Conservation (phyloP, 2,113 vertebrate species). For the Arizona elegans region DNA sequence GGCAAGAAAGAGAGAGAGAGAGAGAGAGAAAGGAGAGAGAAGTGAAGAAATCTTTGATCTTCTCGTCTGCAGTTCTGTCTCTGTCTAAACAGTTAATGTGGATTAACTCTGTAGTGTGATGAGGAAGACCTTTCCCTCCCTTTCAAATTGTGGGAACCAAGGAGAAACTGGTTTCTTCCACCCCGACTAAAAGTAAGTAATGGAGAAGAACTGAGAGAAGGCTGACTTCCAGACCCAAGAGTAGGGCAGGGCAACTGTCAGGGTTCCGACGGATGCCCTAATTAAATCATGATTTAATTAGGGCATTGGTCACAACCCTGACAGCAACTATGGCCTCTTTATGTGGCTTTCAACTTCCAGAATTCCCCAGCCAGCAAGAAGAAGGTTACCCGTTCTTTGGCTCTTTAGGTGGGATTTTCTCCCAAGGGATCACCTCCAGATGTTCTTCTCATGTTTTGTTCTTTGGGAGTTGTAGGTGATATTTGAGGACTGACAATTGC, state of each 20-base stretch:
- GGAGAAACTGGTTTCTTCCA: accelerated
- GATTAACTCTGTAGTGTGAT: constrained; percentile 25
- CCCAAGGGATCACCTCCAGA: background rate
- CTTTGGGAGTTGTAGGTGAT: background rate
- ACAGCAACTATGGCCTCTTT: background rate
- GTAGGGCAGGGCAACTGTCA: background rate
- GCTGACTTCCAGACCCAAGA: background rate
- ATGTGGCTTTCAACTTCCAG: background rate
- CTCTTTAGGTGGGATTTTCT: background rate
- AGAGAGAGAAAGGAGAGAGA: background rate
- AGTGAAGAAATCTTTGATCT: background rate
- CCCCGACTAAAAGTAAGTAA: constrained; percentile 9
- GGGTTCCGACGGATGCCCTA: too few relatives aligned
- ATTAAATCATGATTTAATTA: too few relatives aligned
- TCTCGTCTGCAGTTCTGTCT: background rate
- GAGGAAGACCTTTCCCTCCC: accelerated
- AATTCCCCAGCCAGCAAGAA: background rate
- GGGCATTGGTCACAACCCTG: too few relatives aligned
- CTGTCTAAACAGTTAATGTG: accelerated
- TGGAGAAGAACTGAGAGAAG: accelerated
- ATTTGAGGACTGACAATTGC: background rate
- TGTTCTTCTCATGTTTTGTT: background rate
- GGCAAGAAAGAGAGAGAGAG: background rate
- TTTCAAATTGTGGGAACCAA: constrained; percentile 20
- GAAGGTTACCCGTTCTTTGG: accelerated